These are phyloP conservation scores for Falcunculus frontatus DNA, from an alignment of 2,113 vertebrate species.

Conservation along the genomic window DNA sequence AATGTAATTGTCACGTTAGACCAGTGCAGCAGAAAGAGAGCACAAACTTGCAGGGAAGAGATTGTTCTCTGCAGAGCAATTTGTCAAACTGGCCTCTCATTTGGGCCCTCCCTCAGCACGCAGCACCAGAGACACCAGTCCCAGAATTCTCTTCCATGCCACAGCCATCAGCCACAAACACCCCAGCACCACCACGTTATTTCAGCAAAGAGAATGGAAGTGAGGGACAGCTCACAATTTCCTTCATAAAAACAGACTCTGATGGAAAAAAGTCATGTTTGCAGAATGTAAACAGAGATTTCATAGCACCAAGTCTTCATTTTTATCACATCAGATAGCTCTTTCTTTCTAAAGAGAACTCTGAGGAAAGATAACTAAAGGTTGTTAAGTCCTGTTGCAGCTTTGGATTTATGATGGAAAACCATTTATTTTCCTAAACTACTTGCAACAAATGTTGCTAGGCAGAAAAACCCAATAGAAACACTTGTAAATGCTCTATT, in stretches of 20 bases:
- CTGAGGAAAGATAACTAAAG: slow-evolving; percentile 27
- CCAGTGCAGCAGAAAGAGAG: neutral
- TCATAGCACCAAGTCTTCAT: neutral
- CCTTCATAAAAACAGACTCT: neutral
- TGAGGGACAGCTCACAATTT: neutral
- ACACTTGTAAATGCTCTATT: slow-evolving; percentile 5
- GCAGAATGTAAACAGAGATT: slow-evolving; percentile 2
- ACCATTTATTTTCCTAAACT: neutral
- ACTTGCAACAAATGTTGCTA: slow-evolving; percentile 29
- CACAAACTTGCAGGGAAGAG: neutral
- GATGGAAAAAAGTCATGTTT: neutral
- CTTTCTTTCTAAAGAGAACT: neutral
- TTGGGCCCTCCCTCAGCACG: neutral
- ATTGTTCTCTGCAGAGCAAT: neutral
- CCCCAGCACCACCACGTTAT: neutral
- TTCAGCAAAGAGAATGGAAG: neutral
- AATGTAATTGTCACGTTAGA: rapidly evolving
- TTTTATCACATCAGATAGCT: slow-evolving; percentile 9
- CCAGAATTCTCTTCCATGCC: neutral
- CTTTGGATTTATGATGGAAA: slow-evolving; percentile 18
- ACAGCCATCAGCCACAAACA: neutral
- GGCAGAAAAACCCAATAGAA: slow-evolving; percentile 8
- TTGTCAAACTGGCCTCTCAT: neutral
- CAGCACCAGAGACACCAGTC: neutral
- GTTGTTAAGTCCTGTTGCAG: slow-evolving; percentile 19